phyloP scores from a whole-genome alignment of 2,888 invertebrate species.

The Colostygia pectinataria region DNA sequence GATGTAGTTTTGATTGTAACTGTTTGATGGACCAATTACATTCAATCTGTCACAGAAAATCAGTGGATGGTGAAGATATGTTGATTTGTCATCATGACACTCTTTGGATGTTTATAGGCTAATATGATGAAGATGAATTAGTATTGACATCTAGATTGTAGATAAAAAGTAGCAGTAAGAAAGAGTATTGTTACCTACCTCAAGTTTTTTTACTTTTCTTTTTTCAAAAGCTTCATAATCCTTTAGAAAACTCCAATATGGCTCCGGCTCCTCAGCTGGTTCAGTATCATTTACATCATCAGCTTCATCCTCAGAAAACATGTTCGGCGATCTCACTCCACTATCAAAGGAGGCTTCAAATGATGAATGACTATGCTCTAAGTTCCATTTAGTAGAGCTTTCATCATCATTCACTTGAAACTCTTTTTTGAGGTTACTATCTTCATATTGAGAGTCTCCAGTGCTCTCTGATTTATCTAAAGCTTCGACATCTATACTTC shows the following conservation, averaged over 20 bases:
- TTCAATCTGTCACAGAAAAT: too few species aligned
- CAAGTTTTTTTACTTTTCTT: slow-evolving; percentile 64
- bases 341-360: slow-evolving; percentile 76
- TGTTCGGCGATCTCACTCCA: slow-evolving; percentile 84
- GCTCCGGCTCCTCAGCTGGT: slow-evolving; percentile 46
- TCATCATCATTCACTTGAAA: slow-evolving; percentile 46
- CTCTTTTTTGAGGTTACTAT: slow-evolving; percentile 49
- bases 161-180: not conserved
- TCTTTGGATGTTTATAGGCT: too few species aligned
- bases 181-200: slow-evolving; percentile 49
- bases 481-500: slow-evolving; percentile 43
- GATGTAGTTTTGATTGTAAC: too few species aligned
- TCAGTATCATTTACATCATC: slow-evolving; percentile 35
- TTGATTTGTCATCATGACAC: too few species aligned
- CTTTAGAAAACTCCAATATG: slow-evolving; percentile 67
- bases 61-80: too few species aligned
- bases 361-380: slow-evolving; percentile 71
- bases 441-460: slow-evolving; percentile 63
- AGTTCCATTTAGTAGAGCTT: slow-evolving; percentile 62
- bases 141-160: too few species aligned
- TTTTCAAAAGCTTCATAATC: slow-evolving; percentile 70
- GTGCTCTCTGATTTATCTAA: slow-evolving; percentile 62
- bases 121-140: too few species aligned
- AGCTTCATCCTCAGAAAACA: slow-evolving; percentile 84
- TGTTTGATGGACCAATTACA: too few species aligned